phyloP scores from a whole-genome alignment of 2,113 vertebrate genomes.

The Porphyrio hochstetteri region DNA sequence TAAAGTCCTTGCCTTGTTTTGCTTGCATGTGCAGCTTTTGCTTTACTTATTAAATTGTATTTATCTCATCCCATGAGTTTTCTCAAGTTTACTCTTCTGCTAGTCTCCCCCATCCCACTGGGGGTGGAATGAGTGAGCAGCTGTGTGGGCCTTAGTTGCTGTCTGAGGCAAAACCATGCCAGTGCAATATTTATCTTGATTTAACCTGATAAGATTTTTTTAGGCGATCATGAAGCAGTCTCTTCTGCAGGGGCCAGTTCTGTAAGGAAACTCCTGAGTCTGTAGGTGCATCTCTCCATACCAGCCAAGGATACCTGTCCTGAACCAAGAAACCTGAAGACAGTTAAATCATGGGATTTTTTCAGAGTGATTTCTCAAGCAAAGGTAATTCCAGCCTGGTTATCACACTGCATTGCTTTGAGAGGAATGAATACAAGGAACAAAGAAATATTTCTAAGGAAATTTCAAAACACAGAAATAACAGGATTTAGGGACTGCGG shows the following conservation, averaged over 20 bases:
- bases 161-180: too few relatives aligned
- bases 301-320: not conserved
- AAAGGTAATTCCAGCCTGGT: not conserved
- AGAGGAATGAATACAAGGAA: not conserved
- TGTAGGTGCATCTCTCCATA: rapidly evolving
- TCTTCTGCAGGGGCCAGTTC: not conserved
- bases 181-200: not conserved
- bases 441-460: not conserved
- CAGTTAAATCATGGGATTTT: not conserved
- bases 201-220: not conserved
- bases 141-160: too few relatives aligned
- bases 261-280: not conserved
- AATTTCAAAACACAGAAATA: not conserved
- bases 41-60: too few relatives aligned
- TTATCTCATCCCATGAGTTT: too few relatives aligned
- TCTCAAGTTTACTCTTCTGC: too few relatives aligned
- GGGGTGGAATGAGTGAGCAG: too few relatives aligned
- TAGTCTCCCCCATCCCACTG: too few relatives aligned
- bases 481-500: not conserved
- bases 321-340: not conserved
- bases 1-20: too few relatives aligned
- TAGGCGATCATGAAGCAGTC: not conserved
- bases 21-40: too few relatives aligned
- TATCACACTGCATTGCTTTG: not conserved
- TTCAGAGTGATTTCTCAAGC: not conserved